Evolutionary conservation across 1,140 invertebrate species (phyloP).

Genomic region (Theocolax elegans): DNA sequence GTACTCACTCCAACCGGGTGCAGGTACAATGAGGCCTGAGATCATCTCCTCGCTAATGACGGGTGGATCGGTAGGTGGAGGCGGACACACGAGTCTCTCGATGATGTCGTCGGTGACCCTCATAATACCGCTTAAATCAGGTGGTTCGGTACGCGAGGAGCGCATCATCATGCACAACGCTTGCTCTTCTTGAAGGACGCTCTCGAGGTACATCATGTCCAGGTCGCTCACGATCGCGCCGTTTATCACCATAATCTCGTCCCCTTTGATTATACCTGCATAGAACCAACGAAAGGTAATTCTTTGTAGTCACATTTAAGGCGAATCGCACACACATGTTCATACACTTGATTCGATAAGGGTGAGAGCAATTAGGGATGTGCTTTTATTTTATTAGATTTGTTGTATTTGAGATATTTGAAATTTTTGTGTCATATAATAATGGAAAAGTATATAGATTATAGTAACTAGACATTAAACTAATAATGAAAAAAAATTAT

Average conservation of each 20-base stretch:
- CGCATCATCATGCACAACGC: conserved; percentile 98
- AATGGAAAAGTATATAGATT: no score
- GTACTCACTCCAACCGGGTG: conserved; percentile 89
- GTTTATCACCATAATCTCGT: conserved; percentile 99
- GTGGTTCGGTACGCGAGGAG: conserved; percentile 93
- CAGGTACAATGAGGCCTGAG: conserved; percentile 93
- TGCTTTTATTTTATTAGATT: no score
- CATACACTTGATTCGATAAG: neutral
- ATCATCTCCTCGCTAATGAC: conserved; percentile 96
- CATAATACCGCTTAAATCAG: conserved; percentile 85
- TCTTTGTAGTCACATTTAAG: no score
- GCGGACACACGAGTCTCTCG: conserved; percentile 93
- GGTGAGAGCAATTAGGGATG: no score
- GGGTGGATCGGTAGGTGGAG: conserved; percentile 91
- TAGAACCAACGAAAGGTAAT: neutral
- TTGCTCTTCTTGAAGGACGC: conserved; percentile 93
- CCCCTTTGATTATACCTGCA: conserved; percentile 93
- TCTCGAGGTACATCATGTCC: conserved; percentile 99
- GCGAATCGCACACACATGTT: neutral
- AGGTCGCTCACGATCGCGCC: conserved; percentile 96
- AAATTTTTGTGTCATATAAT: no score
- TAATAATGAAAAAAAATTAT: no score
- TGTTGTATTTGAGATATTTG: no score
- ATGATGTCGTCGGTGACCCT: conserved; percentile 92
- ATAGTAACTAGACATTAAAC: no score